Conservation (phyloP, 2,888 invertebrate species). For the Macaria notata region DNA sequence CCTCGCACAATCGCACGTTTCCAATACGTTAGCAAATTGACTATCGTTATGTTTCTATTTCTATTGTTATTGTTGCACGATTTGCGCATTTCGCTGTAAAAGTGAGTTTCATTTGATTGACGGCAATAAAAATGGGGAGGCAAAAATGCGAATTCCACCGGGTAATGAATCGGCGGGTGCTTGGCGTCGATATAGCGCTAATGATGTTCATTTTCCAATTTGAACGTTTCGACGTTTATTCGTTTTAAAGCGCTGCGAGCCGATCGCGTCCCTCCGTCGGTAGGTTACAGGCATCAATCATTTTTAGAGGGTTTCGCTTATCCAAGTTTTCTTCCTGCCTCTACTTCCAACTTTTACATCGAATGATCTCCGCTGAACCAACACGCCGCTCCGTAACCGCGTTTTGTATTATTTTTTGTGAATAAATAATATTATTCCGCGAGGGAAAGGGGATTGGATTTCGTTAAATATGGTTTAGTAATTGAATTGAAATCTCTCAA, state of each 20-base stretch:
- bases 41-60: constrained; percentile 47
- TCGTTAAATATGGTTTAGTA: constrained; percentile 83
- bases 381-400: constrained; percentile 74
- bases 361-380: constrained; percentile 80
- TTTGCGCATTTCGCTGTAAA: constrained; percentile 23
- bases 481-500: constrained; percentile 83
- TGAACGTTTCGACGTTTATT: constrained; percentile 76
- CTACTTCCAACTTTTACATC: constrained; percentile 74
- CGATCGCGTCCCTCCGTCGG: constrained; percentile 51
- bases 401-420: constrained; percentile 81
- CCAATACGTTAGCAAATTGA: constrained; percentile 77
- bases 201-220: constrained; percentile 78
- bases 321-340: constrained; percentile 79
- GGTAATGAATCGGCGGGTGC: constrained; percentile 62
- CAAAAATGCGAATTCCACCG: constrained; percentile 50
- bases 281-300: constrained; percentile 74
- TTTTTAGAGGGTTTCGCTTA: constrained; percentile 82
- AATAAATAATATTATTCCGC: constrained; percentile 82
- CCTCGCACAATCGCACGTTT: constrained; percentile 74
- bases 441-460: constrained; percentile 81
- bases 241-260: constrained; percentile 74
- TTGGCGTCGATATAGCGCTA: constrained; percentile 66
- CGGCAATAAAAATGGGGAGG: constrained; percentile 54
- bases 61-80: constrained; percentile 47
- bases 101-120: constrained; percentile 45